phyloP scores from a whole-genome alignment of 2,888 invertebrate species.

The Agrotis puta region DNA sequence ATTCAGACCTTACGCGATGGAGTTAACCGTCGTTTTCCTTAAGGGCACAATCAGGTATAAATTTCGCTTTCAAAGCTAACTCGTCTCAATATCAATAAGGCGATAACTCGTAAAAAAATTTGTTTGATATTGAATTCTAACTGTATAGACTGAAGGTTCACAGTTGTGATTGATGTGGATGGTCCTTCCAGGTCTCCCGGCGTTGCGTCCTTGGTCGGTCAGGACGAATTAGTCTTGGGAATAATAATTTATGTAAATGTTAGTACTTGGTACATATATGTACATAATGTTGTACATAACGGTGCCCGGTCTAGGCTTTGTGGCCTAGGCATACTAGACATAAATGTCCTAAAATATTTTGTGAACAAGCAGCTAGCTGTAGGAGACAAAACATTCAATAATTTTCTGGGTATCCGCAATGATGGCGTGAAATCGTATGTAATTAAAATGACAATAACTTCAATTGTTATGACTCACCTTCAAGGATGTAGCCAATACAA shows the following conservation, averaged over 20 bases:
- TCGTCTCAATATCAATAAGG: slow-evolving; percentile 67
- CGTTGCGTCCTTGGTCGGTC: slow-evolving; percentile 85
- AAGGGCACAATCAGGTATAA: slow-evolving; percentile 80
- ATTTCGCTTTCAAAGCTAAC: slow-evolving; percentile 89
- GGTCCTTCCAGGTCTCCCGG: slow-evolving; percentile 83
- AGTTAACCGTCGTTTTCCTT: slow-evolving; percentile 53
- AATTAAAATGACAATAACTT: neutral
- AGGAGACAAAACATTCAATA: slow-evolving; percentile 3
- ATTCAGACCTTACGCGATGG: slow-evolving; percentile 67
- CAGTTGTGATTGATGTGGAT: slow-evolving; percentile 57
- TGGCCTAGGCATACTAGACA: slow-evolving; percentile 60
- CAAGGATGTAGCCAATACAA: neutral
- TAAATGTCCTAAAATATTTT: slow-evolving; percentile 66
- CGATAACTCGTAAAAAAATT: slow-evolving; percentile 64
- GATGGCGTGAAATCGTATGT: neutral
- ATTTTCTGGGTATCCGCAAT: neutral
- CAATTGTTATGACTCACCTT: slow-evolving; percentile 1
- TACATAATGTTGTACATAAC: slow-evolving; percentile 73
- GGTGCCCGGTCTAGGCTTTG: slow-evolving; percentile 61
- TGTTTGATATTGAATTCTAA: slow-evolving; percentile 60
- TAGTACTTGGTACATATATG: slow-evolving; percentile 76
- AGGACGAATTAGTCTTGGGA: slow-evolving; percentile 89
- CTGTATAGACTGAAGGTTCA: slow-evolving; percentile 29
- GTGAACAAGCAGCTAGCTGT: slow-evolving; percentile 58
- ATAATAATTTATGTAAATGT: slow-evolving; percentile 90